Conservation (phyloP, 1,140 invertebrate genomes). For the Papilio polytes region DNA sequence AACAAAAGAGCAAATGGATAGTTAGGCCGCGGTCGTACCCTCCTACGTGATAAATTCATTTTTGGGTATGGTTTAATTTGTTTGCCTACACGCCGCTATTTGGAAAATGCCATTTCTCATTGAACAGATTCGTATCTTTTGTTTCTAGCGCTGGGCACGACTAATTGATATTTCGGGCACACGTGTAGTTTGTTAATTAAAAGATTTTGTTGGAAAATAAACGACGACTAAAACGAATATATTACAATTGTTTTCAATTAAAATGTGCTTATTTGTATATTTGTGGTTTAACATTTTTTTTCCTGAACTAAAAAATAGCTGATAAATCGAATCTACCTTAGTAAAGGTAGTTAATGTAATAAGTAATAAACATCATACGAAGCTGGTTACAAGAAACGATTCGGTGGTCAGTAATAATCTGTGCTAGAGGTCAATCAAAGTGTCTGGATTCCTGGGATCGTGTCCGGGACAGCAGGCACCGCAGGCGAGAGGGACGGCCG, state of each 20-base stretch:
- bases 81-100: constrained; percentile 74
- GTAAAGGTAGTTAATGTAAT: neutral
- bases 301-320: neutral
- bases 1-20: too few species aligned
- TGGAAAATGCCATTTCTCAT: constrained; percentile 80
- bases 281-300: neutral
- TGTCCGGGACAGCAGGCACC: constrained; percentile 56
- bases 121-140: constrained; percentile 82
- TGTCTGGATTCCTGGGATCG: constrained; percentile 54
- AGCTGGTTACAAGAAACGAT: neutral
- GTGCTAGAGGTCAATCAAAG: constrained; percentile 47
- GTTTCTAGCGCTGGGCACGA: constrained; percentile 54
- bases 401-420: constrained; percentile 43
- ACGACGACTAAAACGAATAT: neutral
- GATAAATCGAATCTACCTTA: neutral
- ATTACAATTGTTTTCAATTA: neutral
- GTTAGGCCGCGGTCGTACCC: too few species aligned
- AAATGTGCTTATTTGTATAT: neutral
- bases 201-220: constrained; percentile 29
- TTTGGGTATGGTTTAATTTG: constrained; percentile 80
- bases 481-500: constrained; percentile 49
- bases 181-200: constrained; percentile 59
- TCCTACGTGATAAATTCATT: too few species aligned
- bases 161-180: constrained; percentile 75
- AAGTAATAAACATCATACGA: neutral